These are phyloP conservation scores for Diglossa cyanea DNA, from an alignment of 2,797 vertebrate species.

Conservation along the genomic window DNA sequence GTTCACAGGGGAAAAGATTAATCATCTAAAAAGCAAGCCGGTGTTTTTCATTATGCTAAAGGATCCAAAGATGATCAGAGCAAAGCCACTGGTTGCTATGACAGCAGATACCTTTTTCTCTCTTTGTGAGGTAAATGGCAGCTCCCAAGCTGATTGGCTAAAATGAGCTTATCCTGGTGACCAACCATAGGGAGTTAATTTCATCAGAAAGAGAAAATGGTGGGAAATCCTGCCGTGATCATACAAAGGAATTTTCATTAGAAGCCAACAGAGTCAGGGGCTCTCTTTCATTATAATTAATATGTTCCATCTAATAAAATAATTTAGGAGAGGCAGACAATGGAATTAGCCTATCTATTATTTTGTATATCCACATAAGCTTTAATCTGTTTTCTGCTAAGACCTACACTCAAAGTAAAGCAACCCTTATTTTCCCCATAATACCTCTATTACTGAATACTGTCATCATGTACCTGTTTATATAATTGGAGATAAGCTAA, in stretches of 20 bases:
- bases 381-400: conserved; percentile 70
- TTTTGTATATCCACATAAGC: conserved; percentile 65
- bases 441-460: conserved; percentile 41
- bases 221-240: conserved; percentile 73
- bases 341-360: conserved; percentile 67
- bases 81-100: conserved; percentile 78
- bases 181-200: conserved; percentile 79
- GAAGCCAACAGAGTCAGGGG: conserved; percentile 69
- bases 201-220: conserved; percentile 75
- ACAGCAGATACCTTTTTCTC: conserved; percentile 74
- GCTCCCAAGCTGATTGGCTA: conserved; percentile 82
- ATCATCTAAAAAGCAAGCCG: conserved; percentile 83
- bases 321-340: conserved; percentile 73
- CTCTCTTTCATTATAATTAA: conserved; percentile 77
- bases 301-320: conserved; percentile 76
- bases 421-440: conserved; percentile 68
- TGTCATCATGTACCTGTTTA: conserved; percentile 61
- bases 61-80: conserved; percentile 75
- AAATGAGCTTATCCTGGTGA: conserved; percentile 78
- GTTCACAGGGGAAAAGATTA: conserved; percentile 84
- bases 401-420: conserved; percentile 65
- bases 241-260: conserved; percentile 80
- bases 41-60: conserved; percentile 78
- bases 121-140: conserved; percentile 79
- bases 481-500: conserved; percentile 72